Evolutionary conservation across 2,797 vertebrate species (phyloP), one percentile per base, ranked within the genome.

Genomic region (Silurus lanzhouensis): DNA sequence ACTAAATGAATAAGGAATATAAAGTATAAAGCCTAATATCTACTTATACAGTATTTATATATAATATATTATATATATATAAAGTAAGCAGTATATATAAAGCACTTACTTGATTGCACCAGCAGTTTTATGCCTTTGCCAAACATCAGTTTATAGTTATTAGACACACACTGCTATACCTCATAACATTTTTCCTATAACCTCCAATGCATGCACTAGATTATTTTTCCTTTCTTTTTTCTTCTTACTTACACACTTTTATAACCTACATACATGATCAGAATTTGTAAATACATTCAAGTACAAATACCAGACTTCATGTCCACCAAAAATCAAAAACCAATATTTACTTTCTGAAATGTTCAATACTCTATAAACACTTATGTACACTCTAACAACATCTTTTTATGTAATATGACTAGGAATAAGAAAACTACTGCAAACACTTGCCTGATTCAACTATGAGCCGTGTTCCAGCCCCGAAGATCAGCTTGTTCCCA

Each of bases 401-500:
- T 52, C 8, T 1, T 52, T 52, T 38, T 31, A 31, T 7, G 15
- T 27, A 27, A 27, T 13, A 27, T 38, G 27, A 9, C 48, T 52
- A 10, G 48, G 38, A 44, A 5, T 71, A 46, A 19, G 6, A 31
- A 52, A 52, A 1, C 7, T 71, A 46, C 10, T 10, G 19, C 12
- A 55, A 74, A 55, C 5, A 58, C 88, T 87, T 84, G 83, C 86
- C 84, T 82, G 76, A 70, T 38, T 87, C 64, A 46, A 89, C 86
- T 6, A 57, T 3, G 1, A 89, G 83, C 68, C 25, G 61, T 76
- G 74, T 83, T 85, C 87, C 90, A 25, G 12, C 38, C 61, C 87
- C 87, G 86, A 90, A 89, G 61, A 85, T 75, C 57, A 86, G 64
- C 71, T 84, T 89, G 46, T 81, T 4, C 63, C 83, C 83, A 68